These are phyloP conservation scores for Doryteuthis pealeii DNA, from an alignment of 1,140 invertebrate species.

Conservation along the genomic window DNA sequence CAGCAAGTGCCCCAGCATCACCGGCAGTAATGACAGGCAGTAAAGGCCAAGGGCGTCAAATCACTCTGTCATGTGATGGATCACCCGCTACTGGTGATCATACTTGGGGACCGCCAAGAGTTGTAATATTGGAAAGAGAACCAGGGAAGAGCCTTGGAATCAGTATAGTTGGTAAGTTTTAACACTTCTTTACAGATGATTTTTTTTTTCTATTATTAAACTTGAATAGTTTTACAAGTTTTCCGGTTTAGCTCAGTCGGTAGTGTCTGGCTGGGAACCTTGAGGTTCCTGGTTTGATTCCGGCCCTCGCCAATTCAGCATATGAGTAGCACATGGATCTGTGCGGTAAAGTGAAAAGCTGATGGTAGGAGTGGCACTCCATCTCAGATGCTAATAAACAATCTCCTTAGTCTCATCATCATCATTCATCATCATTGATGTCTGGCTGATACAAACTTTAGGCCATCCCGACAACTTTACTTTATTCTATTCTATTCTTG, in stretches of 20 bases:
- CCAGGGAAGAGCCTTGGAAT: constrained; percentile 79
- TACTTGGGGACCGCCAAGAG: constrained; percentile 84
- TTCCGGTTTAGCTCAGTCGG: background rate
- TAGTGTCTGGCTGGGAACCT: too few relatives aligned
- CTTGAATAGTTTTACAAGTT: background rate
- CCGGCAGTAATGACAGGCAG: background rate
- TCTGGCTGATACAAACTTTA: too few relatives aligned
- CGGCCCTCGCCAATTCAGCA: too few relatives aligned
- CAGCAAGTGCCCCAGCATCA: constrained; percentile 1
- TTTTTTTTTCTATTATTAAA: background rate
- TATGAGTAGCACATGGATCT: too few relatives aligned
- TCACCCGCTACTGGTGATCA: constrained; percentile 67
- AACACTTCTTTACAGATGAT: too few relatives aligned
- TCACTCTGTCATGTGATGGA: constrained; percentile 33
- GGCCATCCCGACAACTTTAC: too few relatives aligned
- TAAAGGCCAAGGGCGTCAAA: background rate
- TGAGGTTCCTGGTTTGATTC: too few relatives aligned
- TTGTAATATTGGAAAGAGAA: constrained; percentile 73
- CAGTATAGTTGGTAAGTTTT: constrained; percentile 82
- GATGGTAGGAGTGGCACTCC: too few relatives aligned
- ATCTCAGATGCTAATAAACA: too few relatives aligned
- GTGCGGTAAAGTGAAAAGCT: too few relatives aligned
- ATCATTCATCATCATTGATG: background rate
- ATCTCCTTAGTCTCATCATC: background rate
- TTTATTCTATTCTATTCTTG: too few relatives aligned